Percentiles rank a stretch among this genome's conserved stretches.
Evolutionary conservation across 2,113 vertebrate species (phyloP).

Genomic region (Lampris megalopsis): DNA sequence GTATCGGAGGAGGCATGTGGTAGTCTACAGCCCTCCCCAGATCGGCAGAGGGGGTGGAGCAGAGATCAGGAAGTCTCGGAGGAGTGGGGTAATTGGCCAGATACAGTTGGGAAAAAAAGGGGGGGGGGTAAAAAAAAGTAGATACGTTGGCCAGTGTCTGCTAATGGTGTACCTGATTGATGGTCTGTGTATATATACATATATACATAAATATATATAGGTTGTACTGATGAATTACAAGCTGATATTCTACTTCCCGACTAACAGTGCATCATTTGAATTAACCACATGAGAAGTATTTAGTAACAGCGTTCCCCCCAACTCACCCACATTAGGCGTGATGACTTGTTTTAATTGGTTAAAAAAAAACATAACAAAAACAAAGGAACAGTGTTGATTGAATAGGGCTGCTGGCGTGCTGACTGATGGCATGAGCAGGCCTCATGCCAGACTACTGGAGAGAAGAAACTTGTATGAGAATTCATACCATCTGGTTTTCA

Average conservation of each 20-base stretch:
- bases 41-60: no score
- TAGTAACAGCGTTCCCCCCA: slow-evolving; percentile 36
- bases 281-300: slow-evolving; percentile 58
- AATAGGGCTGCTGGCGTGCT: slow-evolving; percentile 53
- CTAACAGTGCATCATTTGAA: slow-evolving; percentile 60
- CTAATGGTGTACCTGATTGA: slow-evolving; percentile 43
- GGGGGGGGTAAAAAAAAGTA: neutral
- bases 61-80: no score
- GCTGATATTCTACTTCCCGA: slow-evolving; percentile 60
- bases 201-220: slow-evolving; percentile 44
- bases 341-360: slow-evolving; percentile 50
- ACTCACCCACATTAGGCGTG: slow-evolving; percentile 29
- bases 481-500: slow-evolving; percentile 39
- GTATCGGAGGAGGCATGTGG: no score
- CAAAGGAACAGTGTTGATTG: slow-evolving; percentile 35
- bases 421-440: slow-evolving; percentile 76
- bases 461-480: slow-evolving; percentile 23
- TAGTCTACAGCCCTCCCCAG: no score
- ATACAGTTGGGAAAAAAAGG: neutral
- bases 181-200: slow-evolving; percentile 43
- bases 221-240: slow-evolving; percentile 57
- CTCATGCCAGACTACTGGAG: slow-evolving; percentile 58
- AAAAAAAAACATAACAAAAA: slow-evolving; percentile 7
- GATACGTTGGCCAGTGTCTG: slow-evolving; percentile 31
- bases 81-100: no score